Percentiles rank a stretch among this genome's conserved stretches.
Evolutionary conservation across 1,140 invertebrate genomes (phyloP).

Genomic region (Bombus huntii): DNA sequence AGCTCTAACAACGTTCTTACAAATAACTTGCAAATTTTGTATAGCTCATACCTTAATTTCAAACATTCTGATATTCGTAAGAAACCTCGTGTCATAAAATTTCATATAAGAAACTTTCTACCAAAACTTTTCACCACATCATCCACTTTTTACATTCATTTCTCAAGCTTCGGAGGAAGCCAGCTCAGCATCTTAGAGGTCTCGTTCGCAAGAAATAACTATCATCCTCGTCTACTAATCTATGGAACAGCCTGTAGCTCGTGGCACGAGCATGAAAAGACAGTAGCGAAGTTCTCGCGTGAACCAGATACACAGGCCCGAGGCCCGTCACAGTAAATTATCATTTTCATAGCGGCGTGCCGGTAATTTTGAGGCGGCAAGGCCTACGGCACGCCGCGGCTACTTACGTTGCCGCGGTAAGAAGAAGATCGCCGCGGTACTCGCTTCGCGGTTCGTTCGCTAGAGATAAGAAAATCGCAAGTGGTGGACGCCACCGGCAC

Average conservation of each 20-base stretch:
- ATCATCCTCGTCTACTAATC: constrained; percentile 5
- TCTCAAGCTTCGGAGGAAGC: too few relatives aligned
- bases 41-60: too few relatives aligned
- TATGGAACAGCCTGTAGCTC: background rate
- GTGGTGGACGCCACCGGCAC: constrained; percentile 27
- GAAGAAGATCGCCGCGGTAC: constrained; percentile 24
- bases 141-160: too few relatives aligned
- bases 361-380: constrained; percentile 74
- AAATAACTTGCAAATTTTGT: too few relatives aligned
- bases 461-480: constrained; percentile 64
- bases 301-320: constrained; percentile 75
- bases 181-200: background rate
- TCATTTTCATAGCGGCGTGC: constrained; percentile 78
- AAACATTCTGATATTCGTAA: background rate
- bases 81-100: background rate
- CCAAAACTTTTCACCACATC: too few relatives aligned
- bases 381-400: constrained; percentile 61
- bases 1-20: too few relatives aligned
- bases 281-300: constrained; percentile 61
- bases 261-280: constrained; percentile 29
- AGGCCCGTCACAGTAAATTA: constrained; percentile 79
- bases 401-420: constrained; percentile 64
- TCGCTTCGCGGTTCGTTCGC: constrained; percentile 19
- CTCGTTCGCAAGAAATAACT: constrained; percentile 14
- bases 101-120: background rate